Conservation (phyloP, 2,797 vertebrate species). For the Typhlichthys eigenmanni region DNA sequence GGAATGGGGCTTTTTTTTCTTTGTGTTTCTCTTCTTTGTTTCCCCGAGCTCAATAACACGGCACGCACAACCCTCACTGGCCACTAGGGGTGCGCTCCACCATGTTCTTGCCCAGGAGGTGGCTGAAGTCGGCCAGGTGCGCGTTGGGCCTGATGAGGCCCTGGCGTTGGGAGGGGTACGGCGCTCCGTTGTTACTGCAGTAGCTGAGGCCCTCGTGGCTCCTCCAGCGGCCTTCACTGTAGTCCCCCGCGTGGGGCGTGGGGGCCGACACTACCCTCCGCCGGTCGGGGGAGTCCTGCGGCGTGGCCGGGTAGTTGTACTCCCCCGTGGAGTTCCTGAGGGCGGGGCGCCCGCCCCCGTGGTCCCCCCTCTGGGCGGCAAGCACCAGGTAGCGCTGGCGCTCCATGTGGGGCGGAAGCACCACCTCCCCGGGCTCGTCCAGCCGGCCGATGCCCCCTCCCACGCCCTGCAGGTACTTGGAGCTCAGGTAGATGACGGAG, state of each 20-base stretch:
- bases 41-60: constrained; percentile 41
- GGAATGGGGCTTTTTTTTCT: constrained; percentile 32
- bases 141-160: constrained; percentile 71
- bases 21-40: too few species aligned
- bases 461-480: constrained; percentile 76
- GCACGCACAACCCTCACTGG: constrained; percentile 67
- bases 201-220: constrained; percentile 87
- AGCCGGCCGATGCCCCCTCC: constrained; percentile 73
- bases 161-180: constrained; percentile 73
- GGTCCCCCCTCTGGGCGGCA: constrained; percentile 73
- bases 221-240: constrained; percentile 80
- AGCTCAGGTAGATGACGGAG: constrained; percentile 83
- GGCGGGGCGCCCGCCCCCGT: constrained; percentile 64
- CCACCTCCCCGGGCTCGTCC: constrained; percentile 72
- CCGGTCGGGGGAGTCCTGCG: constrained; percentile 87
- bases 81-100: constrained; percentile 85
- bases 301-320: constrained; percentile 83
- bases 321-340: constrained; percentile 83
- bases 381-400: constrained; percentile 83
- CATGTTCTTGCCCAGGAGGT: constrained; percentile 82
- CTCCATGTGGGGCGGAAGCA: constrained; percentile 72
- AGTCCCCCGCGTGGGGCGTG: constrained; percentile 81
- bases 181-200: constrained; percentile 80
- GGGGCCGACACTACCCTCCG: constrained; percentile 90
- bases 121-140: constrained; percentile 85